phyloP scores from a whole-genome alignment of 2,888 invertebrate genomes.

The Spialia ferax region DNA sequence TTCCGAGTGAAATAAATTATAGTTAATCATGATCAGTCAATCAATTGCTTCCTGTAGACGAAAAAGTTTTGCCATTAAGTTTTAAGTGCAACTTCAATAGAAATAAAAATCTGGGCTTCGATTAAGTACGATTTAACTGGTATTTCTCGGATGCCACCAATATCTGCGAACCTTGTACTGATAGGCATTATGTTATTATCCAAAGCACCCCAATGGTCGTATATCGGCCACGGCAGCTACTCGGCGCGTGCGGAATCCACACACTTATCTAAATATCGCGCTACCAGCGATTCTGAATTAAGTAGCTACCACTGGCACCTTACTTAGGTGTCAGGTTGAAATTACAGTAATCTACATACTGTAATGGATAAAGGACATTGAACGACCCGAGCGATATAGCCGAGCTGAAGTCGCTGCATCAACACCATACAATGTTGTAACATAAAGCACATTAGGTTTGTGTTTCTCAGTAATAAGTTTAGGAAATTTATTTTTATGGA shows the following conservation, averaged over 20 bases:
- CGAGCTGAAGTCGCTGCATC: background rate
- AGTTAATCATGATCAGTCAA: no score
- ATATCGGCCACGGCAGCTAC: background rate
- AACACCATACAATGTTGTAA: background rate
- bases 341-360: background rate
- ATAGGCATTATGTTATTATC: background rate
- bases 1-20: no score
- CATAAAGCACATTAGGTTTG: background rate
- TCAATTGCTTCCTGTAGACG: no score
- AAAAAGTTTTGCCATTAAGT: no score
- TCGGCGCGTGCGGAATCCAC: background rate
- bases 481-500: no score
- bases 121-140: background rate
- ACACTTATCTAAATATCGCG: conserved; percentile 10
- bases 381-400: background rate
- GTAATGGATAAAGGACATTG: background rate
- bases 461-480: no score
- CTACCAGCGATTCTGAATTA: background rate
- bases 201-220: background rate
- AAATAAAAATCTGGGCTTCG: background rate
- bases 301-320: background rate
- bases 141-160: background rate
- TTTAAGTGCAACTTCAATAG: background rate
- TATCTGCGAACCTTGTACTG: background rate
- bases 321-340: background rate